A percentile compares a stretch with the other conserved stretches of the same genome.
Conservation (phyloP, 2,113 vertebrate genomes). For the Platysternon megacephalum region DNA sequence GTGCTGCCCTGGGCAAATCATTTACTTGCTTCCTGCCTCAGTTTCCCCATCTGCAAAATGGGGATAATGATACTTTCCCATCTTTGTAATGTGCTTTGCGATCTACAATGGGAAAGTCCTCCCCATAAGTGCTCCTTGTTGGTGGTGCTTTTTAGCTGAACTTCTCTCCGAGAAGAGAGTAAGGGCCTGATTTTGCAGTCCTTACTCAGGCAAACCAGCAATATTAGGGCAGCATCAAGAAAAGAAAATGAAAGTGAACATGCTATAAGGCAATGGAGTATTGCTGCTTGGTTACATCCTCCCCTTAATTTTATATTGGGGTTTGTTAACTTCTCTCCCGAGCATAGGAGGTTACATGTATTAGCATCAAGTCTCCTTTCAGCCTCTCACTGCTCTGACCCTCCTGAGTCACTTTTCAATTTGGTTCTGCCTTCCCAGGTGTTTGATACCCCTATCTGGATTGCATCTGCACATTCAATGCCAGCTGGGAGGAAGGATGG, state of each 20-base stretch:
- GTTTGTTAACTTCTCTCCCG: neutral
- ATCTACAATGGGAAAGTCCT: neutral
- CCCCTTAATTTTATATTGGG: neutral
- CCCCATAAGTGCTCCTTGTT: neutral
- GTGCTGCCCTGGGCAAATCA: neutral
- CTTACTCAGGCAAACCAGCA: neutral
- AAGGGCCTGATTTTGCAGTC: neutral
- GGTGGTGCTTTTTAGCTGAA: neutral
- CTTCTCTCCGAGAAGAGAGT: neutral
- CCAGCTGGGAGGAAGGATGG: neutral
- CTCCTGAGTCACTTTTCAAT: neutral
- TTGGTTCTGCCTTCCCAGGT: neutral
- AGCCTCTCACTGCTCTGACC: neutral
- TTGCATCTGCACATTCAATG: neutral
- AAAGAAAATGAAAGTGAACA: neutral
- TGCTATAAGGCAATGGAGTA: neutral
- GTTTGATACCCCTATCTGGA: neutral
- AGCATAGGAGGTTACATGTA: neutral
- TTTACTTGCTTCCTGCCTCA: neutral
- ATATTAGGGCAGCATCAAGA: neutral
- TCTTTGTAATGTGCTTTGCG: neutral
- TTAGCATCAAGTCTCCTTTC: neutral
- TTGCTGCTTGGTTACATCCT: neutral
- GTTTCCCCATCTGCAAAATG: neutral
- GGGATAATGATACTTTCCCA: neutral